Conservation (phyloP, 2,888 invertebrate genomes). For the Archips crataeganus region DNA sequence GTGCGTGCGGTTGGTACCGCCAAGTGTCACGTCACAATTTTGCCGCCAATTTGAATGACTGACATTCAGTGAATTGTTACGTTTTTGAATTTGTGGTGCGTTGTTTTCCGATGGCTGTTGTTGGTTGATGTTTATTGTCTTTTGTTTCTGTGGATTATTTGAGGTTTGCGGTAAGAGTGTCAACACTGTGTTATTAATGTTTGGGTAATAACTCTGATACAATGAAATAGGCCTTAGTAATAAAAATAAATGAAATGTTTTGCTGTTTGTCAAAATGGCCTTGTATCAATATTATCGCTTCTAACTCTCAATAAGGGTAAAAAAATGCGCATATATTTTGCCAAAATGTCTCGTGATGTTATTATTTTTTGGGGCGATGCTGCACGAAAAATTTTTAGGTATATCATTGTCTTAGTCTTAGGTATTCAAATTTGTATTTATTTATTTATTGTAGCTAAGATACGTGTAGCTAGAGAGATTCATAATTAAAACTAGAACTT, state of each 20-base stretch:
- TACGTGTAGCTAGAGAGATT: background rate
- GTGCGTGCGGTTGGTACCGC: slow-evolving; percentile 47
- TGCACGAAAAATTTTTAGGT: background rate
- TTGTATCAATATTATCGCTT: slow-evolving; percentile 21
- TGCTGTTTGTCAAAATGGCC: slow-evolving; percentile 20
- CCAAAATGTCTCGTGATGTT: slow-evolving; percentile 3
- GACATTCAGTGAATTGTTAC: slow-evolving; percentile 45
- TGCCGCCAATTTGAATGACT: slow-evolving; percentile 49
- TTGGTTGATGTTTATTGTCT: slow-evolving; percentile 31
- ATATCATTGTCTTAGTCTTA: background rate
- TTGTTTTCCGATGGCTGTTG: slow-evolving; percentile 36
- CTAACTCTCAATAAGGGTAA: slow-evolving; percentile 13
- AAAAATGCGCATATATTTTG: slow-evolving; percentile 26
- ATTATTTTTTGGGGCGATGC: slow-evolving; percentile 11
- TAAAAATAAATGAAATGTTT: slow-evolving; percentile 4
- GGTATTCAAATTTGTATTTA: background rate
- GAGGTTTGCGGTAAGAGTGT: slow-evolving; percentile 21
- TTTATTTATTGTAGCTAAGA: background rate
- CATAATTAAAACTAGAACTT: background rate
- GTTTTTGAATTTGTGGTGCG: slow-evolving; percentile 34
- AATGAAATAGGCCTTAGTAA: slow-evolving; percentile 6
- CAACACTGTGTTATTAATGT: slow-evolving; percentile 22
- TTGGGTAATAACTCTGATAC: slow-evolving; percentile 24
- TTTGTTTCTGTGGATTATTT: slow-evolving; percentile 25
- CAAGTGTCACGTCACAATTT: slow-evolving; percentile 47